A percentile compares a stretch with the other conserved stretches of the same genome.
Conservation (phyloP, 2,888 invertebrate genomes). For the Busseola fusca region DNA sequence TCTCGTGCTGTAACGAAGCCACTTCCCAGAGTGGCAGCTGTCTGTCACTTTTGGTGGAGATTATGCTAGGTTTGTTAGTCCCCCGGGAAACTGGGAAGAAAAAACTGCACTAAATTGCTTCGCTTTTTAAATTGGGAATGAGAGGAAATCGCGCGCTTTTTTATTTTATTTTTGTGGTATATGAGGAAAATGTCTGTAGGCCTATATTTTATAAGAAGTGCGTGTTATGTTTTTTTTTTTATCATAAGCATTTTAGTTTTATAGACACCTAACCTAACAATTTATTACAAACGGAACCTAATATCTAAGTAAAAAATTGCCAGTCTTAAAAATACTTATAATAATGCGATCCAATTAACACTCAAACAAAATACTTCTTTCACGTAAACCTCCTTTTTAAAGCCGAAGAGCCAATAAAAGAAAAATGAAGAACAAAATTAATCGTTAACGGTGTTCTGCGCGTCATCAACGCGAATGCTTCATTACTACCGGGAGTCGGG, state of each 20-base stretch:
- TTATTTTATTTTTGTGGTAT: background rate
- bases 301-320: background rate
- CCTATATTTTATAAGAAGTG: background rate
- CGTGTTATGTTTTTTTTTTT: background rate
- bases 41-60: constrained; percentile 70
- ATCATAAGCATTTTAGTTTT: background rate
- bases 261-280: too few relatives aligned
- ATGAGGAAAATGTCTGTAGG: background rate
- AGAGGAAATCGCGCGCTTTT: background rate
- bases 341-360: constrained; percentile 19
- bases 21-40: constrained; percentile 80
- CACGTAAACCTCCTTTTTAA: constrained; percentile 44
- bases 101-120: constrained; percentile 40
- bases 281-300: too few relatives aligned
- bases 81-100: constrained; percentile 32
- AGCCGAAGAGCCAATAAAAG: constrained; percentile 64
- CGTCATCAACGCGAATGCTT: constrained; percentile 63
- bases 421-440: constrained; percentile 67
- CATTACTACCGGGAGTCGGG: constrained; percentile 65
- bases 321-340: background rate
- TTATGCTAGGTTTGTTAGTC: constrained; percentile 64
- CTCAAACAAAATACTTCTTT: constrained; percentile 12
- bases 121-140: constrained; percentile 50
- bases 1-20: constrained; percentile 79
- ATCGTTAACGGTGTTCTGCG: constrained; percentile 62